phyloP scores from a whole-genome alignment of 2,797 vertebrate genomes.

The Erpetoichthys calabaricus region DNA sequence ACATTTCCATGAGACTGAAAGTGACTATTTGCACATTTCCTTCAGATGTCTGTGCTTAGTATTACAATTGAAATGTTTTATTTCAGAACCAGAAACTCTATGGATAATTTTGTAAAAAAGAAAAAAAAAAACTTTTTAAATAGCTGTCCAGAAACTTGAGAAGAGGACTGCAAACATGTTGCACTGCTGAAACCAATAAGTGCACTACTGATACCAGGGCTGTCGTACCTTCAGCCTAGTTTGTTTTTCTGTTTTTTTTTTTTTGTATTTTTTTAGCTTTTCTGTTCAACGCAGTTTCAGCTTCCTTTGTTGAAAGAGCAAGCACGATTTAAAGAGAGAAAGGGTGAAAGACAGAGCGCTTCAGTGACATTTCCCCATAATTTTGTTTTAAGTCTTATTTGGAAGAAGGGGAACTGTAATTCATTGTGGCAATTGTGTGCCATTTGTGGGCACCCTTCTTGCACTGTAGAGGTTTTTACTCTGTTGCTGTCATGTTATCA shows the following conservation, averaged over 20 bases:
- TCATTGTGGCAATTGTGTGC: too few species aligned
- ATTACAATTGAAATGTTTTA: conserved; percentile 44
- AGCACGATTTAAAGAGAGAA: too few species aligned
- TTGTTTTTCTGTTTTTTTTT: conserved; percentile 34
- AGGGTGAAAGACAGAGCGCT: too few species aligned
- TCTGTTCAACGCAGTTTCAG: too few species aligned
- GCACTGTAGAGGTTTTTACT: too few species aligned
- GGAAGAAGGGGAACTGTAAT: too few species aligned
- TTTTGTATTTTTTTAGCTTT: not conserved
- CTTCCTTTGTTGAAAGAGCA: too few species aligned
- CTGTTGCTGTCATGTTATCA: too few species aligned
- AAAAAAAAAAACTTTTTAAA: conserved; percentile 25
- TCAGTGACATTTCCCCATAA: too few species aligned
- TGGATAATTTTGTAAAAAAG: conserved; percentile 35
- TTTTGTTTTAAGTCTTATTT: too few species aligned
- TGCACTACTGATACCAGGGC: conserved; percentile 74
- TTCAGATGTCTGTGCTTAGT: conserved; percentile 61
- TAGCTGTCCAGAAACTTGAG: conserved; percentile 47
- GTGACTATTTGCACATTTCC: conserved; percentile 63
- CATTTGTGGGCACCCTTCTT: too few species aligned
- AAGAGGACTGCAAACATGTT: conserved; percentile 72
- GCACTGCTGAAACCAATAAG: conserved; percentile 73
- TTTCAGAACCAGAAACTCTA: conserved; percentile 43
- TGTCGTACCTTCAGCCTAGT: conserved; percentile 46
- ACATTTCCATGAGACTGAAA: conserved; percentile 29